phyloP scores from a whole-genome alignment of 2,888 invertebrate species.

The Linnaemya vulpina region DNA sequence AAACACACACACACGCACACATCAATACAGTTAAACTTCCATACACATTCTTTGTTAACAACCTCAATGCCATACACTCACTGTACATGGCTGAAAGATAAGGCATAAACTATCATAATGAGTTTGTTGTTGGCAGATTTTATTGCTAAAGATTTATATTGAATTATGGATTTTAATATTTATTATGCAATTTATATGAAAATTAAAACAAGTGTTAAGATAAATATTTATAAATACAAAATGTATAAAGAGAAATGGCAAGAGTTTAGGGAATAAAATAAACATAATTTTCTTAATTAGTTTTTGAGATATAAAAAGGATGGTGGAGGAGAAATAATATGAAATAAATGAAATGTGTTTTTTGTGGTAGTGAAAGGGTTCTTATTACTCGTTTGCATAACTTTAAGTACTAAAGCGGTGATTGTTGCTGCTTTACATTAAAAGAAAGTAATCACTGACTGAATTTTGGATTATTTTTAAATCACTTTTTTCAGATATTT shows the following conservation, averaged over 20 bases:
- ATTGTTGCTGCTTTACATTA: too few species aligned
- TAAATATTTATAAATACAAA: neutral
- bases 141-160: neutral
- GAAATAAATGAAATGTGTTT: neutral
- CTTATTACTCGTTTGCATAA: too few species aligned
- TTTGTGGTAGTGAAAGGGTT: neutral
- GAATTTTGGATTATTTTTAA: too few species aligned
- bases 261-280: slow-evolving; percentile 13
- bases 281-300: slow-evolving; percentile 13
- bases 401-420: too few species aligned
- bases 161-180: slow-evolving; percentile 29
- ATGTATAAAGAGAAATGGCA: neutral
- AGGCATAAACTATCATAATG: neutral
- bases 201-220: slow-evolving; percentile 27
- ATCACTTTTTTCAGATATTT: too few species aligned
- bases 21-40: neutral
- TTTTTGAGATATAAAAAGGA: neutral
- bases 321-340: neutral
- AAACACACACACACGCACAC: too few species aligned
- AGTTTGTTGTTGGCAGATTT: neutral
- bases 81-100: neutral
- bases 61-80: neutral
- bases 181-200: slow-evolving; percentile 33
- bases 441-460: too few species aligned
- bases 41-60: neutral